A percentile compares a stretch with the other conserved stretches of the same genome.
phyloP scores from a whole-genome alignment of 2,888 invertebrate species.

The Callosobruchus maculatus region DNA sequence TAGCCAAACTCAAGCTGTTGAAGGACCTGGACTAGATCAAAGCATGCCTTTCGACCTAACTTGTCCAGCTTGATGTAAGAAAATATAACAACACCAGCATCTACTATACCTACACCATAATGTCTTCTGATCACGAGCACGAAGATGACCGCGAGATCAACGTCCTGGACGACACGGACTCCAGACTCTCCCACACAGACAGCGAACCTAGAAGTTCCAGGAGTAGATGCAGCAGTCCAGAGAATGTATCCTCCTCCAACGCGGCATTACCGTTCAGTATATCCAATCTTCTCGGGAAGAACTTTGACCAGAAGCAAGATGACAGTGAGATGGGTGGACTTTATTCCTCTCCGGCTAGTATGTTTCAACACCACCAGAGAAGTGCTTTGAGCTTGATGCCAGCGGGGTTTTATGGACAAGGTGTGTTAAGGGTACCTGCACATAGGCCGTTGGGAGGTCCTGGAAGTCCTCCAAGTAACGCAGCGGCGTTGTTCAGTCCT shows the following conservation, averaged over 20 bases:
- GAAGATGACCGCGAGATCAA: slow-evolving; percentile 65
- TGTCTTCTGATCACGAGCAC: slow-evolving; percentile 45
- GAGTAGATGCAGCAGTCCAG: slow-evolving; percentile 48
- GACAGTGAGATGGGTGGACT: slow-evolving; percentile 27
- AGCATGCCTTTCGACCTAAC: background rate
- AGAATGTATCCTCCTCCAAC: slow-evolving; percentile 52
- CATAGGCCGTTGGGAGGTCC: slow-evolving; percentile 65
- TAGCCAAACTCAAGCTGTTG: no score
- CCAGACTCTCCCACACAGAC: slow-evolving; percentile 59
- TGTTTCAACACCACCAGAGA: slow-evolving; percentile 39
- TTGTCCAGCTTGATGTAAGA: background rate
- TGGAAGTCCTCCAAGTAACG: slow-evolving; percentile 38
- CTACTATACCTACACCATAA: background rate
- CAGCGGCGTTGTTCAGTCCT: slow-evolving; percentile 44
- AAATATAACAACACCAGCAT: background rate
- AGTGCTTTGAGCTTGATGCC: slow-evolving; percentile 43
- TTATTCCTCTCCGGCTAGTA: slow-evolving; percentile 36
- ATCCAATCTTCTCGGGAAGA: slow-evolving; percentile 74
- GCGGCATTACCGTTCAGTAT: slow-evolving; percentile 74
- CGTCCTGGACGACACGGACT: slow-evolving; percentile 62
- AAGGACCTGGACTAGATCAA: no score
- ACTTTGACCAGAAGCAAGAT: slow-evolving; percentile 61
- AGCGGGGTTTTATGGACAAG: slow-evolving; percentile 56
- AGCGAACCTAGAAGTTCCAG: slow-evolving; percentile 54
- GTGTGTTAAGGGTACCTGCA: slow-evolving; percentile 78